A percentile compares a stretch with the other conserved stretches of the same genome.
Conservation (phyloP, 2,888 invertebrate genomes). For the Morpho achilles region DNA sequence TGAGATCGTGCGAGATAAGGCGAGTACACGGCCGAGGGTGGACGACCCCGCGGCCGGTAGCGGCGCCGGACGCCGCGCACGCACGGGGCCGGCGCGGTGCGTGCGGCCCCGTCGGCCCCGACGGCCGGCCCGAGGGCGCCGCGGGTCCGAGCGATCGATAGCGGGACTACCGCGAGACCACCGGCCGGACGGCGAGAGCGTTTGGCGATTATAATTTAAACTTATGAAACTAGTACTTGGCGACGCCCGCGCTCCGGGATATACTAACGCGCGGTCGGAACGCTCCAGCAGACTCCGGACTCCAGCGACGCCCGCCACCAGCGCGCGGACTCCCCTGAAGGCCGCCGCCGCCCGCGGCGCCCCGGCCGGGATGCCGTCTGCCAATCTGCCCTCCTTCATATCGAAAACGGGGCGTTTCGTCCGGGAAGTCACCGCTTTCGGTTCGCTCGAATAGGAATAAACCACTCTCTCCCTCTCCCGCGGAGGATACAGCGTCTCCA, state of each 20-base stretch:
- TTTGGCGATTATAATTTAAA: background rate
- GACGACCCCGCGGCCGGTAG: no score
- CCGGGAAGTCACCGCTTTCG: constrained; percentile 68
- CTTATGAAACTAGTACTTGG: no score
- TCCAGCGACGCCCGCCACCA: constrained; percentile 54
- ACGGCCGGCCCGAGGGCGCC: no score
- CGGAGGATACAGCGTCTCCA: constrained; percentile 61
- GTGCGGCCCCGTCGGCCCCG: no score
- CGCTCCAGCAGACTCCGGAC: constrained; percentile 38
- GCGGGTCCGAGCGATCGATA: background rate
- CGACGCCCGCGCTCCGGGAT: background rate
- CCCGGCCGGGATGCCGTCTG: background rate
- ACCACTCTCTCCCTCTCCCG: constrained; percentile 60
- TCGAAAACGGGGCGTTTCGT: constrained; percentile 36
- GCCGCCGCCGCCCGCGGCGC: constrained; percentile 21
- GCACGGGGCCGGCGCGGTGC: no score
- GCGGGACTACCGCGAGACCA: constrained; percentile 13
- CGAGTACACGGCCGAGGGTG: no score
- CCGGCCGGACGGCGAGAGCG: background rate
- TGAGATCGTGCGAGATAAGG: no score
- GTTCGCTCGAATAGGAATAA: constrained; percentile 84
- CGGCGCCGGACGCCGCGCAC: no score
- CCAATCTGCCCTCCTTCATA: constrained; percentile 26
- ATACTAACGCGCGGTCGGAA: constrained; percentile 30
- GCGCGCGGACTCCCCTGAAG: constrained; percentile 46